These are phyloP conservation scores for Esox masquinongy DNA, from an alignment of 2,797 vertebrate genomes.

Conservation along the genomic window DNA sequence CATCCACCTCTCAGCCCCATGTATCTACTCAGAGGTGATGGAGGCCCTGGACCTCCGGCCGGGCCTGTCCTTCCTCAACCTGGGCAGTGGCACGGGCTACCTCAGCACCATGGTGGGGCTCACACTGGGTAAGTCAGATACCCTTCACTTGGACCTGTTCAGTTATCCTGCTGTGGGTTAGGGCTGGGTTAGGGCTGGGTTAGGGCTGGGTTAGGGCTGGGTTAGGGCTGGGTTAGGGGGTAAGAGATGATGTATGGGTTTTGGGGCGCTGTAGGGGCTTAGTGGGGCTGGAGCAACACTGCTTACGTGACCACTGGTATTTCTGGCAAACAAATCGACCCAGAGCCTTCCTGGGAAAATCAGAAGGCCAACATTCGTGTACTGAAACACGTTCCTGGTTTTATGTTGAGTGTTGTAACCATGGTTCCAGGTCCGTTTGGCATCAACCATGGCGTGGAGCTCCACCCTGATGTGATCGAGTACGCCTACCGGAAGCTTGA, in stretches of 20 bases:
- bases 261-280: too few species aligned
- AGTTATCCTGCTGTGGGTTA: too few species aligned
- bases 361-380: not conserved
- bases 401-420: not conserved
- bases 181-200: too few species aligned
- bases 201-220: too few species aligned
- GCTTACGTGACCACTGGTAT: not conserved
- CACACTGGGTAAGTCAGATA: constrained; percentile 83
- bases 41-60: constrained; percentile 95
- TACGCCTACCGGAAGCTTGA: constrained; percentile 95
- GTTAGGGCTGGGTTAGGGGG: too few species aligned
- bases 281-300: too few species aligned
- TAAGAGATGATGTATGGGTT: too few species aligned
- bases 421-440: constrained; percentile 87
- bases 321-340: not conserved
- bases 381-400: too few species aligned
- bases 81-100: constrained; percentile 96
- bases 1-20: constrained; percentile 94
- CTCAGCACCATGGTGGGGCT: constrained; percentile 98
- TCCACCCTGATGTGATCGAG: constrained; percentile 83
- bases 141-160: not conserved
- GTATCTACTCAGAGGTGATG: constrained; percentile 99
- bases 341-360: not conserved
- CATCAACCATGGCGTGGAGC: constrained; percentile 92
- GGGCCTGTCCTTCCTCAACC: constrained; percentile 92